A percentile compares a stretch with the other conserved stretches of the same genome.
phyloP scores from a whole-genome alignment of 2,888 invertebrate genomes.

The Elegia similella region DNA sequence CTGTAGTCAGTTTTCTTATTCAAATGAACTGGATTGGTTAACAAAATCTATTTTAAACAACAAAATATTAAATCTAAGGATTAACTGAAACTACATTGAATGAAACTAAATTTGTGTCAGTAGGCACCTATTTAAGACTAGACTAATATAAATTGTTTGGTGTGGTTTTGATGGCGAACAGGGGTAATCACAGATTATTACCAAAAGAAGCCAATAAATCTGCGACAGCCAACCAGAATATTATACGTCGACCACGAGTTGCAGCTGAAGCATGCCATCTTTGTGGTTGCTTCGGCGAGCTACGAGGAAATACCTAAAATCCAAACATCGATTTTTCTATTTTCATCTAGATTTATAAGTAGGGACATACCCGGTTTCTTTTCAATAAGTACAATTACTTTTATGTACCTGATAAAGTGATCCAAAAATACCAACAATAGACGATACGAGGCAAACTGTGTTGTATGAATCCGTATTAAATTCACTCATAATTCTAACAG shows the following conservation, averaged over 20 bases:
- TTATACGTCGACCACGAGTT: slow-evolving; percentile 86
- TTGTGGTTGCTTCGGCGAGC: slow-evolving; percentile 68
- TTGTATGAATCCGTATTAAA: slow-evolving; percentile 89
- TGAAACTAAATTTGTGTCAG: too few species aligned
- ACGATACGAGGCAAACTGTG: slow-evolving; percentile 87
- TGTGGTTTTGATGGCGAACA: too few species aligned
- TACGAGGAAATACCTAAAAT: slow-evolving; percentile 84
- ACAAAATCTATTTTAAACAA: too few species aligned
- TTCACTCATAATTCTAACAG: slow-evolving; percentile 85
- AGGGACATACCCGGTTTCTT: too few species aligned
- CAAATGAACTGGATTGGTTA: too few species aligned
- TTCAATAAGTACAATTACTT: too few species aligned
- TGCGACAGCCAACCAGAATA: slow-evolving; percentile 89
- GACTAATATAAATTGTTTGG: too few species aligned
- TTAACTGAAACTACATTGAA: too few species aligned
- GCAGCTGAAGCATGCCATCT: slow-evolving; percentile 82
- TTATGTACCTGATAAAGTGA: slow-evolving; percentile 87
- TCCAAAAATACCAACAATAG: slow-evolving; percentile 87
- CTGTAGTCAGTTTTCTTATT: too few species aligned
- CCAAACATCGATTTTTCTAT: slow-evolving; percentile 9
- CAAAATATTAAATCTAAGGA: too few species aligned
- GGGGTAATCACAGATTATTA: slow-evolving; percentile 44
- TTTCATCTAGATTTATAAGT: neutral
- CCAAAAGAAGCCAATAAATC: slow-evolving; percentile 90
- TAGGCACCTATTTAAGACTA: too few species aligned